Percentiles rank a stretch among this genome's conserved stretches.
Evolutionary conservation across 2,888 invertebrate genomes (phyloP).

Genomic region (Geotrupes spiniger): DNA sequence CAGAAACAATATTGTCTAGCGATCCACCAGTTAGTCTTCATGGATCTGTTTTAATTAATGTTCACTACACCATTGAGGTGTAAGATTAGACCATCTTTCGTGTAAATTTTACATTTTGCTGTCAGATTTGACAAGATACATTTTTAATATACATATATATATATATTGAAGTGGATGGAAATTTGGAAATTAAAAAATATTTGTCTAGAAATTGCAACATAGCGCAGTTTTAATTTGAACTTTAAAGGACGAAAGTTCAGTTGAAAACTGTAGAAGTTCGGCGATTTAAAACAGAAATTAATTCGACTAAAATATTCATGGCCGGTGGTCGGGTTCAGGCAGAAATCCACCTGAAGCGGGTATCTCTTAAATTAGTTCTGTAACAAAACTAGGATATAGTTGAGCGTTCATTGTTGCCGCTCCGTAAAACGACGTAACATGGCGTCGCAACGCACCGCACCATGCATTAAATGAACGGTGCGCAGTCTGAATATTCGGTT

Average conservation of each 20-base stretch:
- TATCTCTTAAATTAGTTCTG: conserved; percentile 28
- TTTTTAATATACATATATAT: too few species aligned
- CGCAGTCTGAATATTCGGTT: conserved; percentile 32
- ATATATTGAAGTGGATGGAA: too few species aligned
- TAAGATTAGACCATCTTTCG: too few species aligned
- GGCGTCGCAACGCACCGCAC: conserved; percentile 20
- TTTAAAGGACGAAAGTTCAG: neutral
- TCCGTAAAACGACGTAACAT: conserved; percentile 18
- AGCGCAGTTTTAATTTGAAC: too few species aligned
- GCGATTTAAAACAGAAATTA: conserved; percentile 32
- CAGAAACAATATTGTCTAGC: too few species aligned
- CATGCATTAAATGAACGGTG: conserved; percentile 31
- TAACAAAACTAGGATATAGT: conserved; percentile 17
- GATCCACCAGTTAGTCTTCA: too few species aligned
- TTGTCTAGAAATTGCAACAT: too few species aligned
- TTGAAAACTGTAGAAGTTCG: conserved; percentile 26
- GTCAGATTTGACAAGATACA: too few species aligned
- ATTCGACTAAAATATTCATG: conserved; percentile 33
- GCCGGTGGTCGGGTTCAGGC: conserved; percentile 22
- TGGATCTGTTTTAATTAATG: too few species aligned
- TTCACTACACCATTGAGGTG: too few species aligned
- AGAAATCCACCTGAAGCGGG: conserved; percentile 25
- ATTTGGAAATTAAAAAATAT: too few species aligned
- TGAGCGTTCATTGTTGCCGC: neutral
- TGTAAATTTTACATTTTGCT: too few species aligned